Percentiles rank a stretch among this genome's conserved stretches.
These are phyloP conservation scores for Sebastiscus tertius DNA, from an alignment of 2,797 vertebrate genomes.

Conservation along the genomic window DNA sequence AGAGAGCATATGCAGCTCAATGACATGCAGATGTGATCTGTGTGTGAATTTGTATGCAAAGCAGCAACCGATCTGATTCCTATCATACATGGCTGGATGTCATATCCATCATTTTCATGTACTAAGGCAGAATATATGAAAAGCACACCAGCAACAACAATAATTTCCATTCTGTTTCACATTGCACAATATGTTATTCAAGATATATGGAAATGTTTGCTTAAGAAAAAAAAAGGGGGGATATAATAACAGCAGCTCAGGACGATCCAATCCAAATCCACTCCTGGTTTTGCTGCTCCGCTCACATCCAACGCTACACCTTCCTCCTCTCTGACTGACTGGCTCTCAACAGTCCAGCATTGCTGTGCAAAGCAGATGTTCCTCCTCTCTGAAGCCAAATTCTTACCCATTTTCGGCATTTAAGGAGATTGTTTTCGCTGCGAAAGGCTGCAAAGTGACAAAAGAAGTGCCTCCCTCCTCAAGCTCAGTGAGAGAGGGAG, in stretches of 20 bases:
- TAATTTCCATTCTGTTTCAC: constrained; percentile 41
- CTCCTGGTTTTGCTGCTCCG: constrained; percentile 82
- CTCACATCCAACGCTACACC: constrained; percentile 63
- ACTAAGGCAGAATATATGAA: constrained; percentile 52
- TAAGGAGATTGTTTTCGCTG: constrained; percentile 49
- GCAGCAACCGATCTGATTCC: constrained; percentile 62
- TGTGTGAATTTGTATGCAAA: constrained; percentile 73
- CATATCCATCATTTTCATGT: constrained; percentile 74
- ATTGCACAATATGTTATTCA: constrained; percentile 45
- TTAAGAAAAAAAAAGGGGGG: not conserved
- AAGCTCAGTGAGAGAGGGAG: constrained; percentile 32
- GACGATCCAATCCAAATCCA: constrained; percentile 78
- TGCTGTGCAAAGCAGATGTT: constrained; percentile 86
- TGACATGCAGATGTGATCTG: constrained; percentile 70
- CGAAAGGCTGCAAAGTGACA: constrained; percentile 57
- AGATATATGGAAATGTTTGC: constrained; percentile 59
- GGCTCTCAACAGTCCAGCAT: constrained; percentile 80
- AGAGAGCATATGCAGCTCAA: constrained; percentile 60
- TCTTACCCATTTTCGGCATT: constrained; percentile 59
- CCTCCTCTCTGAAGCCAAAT: constrained; percentile 70
- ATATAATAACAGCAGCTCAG: constrained; percentile 30
- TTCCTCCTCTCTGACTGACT: constrained; percentile 25
- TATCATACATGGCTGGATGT: constrained; percentile 59
- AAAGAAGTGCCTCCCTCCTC: constrained; percentile 40
- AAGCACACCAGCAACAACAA: constrained; percentile 46